Base-by-base conservation (phyloP, 2,888 invertebrate species). In the Pharmacophagus antenor region DNA sequence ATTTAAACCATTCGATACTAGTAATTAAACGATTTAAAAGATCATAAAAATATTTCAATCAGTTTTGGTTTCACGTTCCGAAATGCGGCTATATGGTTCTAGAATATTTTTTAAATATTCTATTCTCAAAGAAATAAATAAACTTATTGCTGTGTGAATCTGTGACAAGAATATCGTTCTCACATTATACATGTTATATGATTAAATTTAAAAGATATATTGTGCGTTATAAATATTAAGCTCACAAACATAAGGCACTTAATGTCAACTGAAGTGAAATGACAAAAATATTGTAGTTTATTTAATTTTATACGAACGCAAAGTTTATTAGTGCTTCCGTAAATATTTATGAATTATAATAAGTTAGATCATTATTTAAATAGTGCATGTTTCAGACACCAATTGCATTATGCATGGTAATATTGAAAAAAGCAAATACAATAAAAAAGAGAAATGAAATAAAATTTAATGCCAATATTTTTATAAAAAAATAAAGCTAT, bases 271-370 rank as follows among this genome's bases (percentile, higher is more conserved):
- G 67, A 70, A 69, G 67, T 56, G 63, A 68, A 62, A 71, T 46
- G 27, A 17, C 4, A 37, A 48, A 50, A 44, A 44, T 1, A 22
- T 20, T 42, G 27, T 50, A 57, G 8, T 41, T 15, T 25, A 50
- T 57, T 22, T 49, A 49, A 42, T 57, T 31, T 27, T 49, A 15
- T 49, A 76, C 73, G 68, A 73, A 68, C 68, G 72, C 68, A 71
- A 79, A 72, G 78, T 77, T 82, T 77, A 75, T 79, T 82, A 82
- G 84, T 82, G 84, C 84, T 85, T 85, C 84, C 84, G 80, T 78
- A 56, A 51, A 61, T 44, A 51, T 64, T n/a, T n/a, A n/a, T n/a
- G n/a, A 56, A 23, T 20, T 49, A 25, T 21, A 20, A 44, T 21
- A 22, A 18, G 12, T 22, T 12, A 46, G 31, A 27, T 7, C 27